Conservation (phyloP, 1,140 invertebrate genomes). For the Drosophila ficusphila region DNA sequence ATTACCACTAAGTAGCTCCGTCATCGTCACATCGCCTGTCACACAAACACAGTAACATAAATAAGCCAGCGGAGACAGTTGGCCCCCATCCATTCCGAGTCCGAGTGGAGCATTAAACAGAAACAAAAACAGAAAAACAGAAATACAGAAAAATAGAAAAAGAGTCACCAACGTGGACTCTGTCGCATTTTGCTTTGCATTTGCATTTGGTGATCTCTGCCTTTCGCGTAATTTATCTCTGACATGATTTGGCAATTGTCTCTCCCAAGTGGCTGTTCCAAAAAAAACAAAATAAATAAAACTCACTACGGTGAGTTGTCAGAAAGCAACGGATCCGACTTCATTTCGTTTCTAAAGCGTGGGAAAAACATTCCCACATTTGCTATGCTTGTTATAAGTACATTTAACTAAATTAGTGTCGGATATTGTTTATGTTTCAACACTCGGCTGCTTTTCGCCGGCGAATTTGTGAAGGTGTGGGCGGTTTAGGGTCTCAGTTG, state of each 20-base stretch:
- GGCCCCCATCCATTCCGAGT: slow-evolving; percentile 26
- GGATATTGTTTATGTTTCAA: slow-evolving; percentile 21
- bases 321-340: slow-evolving; percentile 9
- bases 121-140: too few species aligned
- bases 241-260: slow-evolving; percentile 58
- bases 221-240: slow-evolving; percentile 64
- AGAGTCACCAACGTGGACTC: slow-evolving; percentile 29
- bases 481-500: neutral
- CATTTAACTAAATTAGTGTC: slow-evolving; percentile 35
- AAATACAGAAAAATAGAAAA: too few species aligned
- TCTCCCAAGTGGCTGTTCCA: slow-evolving; percentile 1
- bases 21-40: slow-evolving; percentile 18
- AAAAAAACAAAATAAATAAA: neutral
- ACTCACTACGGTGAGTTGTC: slow-evolving; percentile 28
- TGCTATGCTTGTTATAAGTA: slow-evolving; percentile 43
- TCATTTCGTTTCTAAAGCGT: slow-evolving; percentile 60
- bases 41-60: slow-evolving; percentile 68
- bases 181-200: neutral
- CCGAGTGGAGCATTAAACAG: slow-evolving; percentile 30
- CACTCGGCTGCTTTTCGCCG: slow-evolving; percentile 2
- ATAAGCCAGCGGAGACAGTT: slow-evolving; percentile 56
- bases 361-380: slow-evolving; percentile 53
- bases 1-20: slow-evolving; percentile 66
- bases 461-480: slow-evolving; percentile 8
- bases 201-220: slow-evolving; percentile 48